Percentiles rank a stretch among this genome's conserved stretches.
Evolutionary conservation across 2,797 vertebrate genomes (phyloP).

Genomic region (Gallirallus australis): DNA sequence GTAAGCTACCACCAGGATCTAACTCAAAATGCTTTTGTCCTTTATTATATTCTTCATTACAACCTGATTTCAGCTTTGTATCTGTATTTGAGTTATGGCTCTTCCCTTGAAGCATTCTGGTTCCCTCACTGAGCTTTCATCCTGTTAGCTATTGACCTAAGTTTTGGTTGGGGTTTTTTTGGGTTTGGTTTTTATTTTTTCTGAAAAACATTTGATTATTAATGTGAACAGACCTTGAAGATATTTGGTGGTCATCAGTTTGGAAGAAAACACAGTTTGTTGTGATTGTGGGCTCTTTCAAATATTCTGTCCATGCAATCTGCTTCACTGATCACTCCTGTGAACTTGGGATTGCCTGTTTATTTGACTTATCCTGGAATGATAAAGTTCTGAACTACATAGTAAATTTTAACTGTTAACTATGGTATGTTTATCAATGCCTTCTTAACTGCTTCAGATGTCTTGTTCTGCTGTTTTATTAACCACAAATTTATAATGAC

Average conservation of each 20-base stretch:
- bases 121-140: not conserved
- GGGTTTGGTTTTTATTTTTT: not conserved
- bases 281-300: not conserved
- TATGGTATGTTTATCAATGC: not conserved
- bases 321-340: not conserved
- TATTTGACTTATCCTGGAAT: not conserved
- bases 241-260: not conserved
- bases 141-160: not conserved
- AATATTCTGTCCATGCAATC: not conserved
- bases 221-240: not conserved
- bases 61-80: not conserved
- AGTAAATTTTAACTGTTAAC: not conserved
- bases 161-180: no score
- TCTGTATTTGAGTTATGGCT: not conserved
- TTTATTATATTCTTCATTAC: not conserved
- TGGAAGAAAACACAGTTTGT: slow-evolving; percentile 2
- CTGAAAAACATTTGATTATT: not conserved
- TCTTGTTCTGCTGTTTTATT: not conserved
- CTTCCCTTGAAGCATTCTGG: not conserved
- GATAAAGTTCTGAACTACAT: not conserved
- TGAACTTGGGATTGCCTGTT: slow-evolving; percentile 5
- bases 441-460: not conserved
- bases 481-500: not conserved
- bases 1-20: not conserved
- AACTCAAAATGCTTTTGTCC: not conserved